A percentile compares a stretch with the other conserved stretches of the same genome.
Conservation (phyloP, 2,888 invertebrate genomes). For the Acrobasis repandana region DNA sequence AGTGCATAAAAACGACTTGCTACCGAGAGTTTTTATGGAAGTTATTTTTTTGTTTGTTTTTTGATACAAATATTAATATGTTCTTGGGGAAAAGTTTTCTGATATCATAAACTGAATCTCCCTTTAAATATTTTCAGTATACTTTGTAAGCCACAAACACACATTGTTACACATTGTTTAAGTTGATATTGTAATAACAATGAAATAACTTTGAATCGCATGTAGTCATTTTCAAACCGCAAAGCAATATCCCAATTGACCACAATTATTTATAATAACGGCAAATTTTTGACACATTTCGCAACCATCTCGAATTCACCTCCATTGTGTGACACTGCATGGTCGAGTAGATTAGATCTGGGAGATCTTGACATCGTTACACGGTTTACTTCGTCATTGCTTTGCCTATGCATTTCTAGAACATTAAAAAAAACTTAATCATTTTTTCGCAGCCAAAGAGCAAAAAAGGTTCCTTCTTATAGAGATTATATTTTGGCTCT, state of each 20-base stretch:
- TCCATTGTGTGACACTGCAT: constrained; percentile 29
- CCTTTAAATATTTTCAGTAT: too few species aligned
- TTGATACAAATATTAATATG: too few species aligned
- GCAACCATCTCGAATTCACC: constrained; percentile 8
- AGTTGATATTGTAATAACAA: not conserved
- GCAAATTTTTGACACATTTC: constrained; percentile 8
- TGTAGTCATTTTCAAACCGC: constrained; percentile 1
- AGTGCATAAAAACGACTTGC: too few species aligned
- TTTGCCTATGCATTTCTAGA: constrained; percentile 5
- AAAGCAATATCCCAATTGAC: not conserved
- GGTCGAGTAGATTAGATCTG: constrained; percentile 26
- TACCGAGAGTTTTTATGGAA: too few species aligned
- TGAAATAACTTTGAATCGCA: not conserved
- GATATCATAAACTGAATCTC: too few species aligned
- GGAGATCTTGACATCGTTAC: constrained; percentile 35
- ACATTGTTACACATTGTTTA: too few species aligned
- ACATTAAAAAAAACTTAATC: constrained; percentile 16
- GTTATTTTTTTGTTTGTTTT: too few species aligned
- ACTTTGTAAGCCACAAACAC: too few species aligned
- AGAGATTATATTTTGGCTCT: too few species aligned
- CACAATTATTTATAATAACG: constrained; percentile 9
- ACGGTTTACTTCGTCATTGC: constrained; percentile 28
- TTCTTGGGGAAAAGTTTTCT: too few species aligned
- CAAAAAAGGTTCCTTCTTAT: too few species aligned
- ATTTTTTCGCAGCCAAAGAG: not conserved